Conservation (phyloP, 2,888 invertebrate genomes). For the Tachina lurida region DNA sequence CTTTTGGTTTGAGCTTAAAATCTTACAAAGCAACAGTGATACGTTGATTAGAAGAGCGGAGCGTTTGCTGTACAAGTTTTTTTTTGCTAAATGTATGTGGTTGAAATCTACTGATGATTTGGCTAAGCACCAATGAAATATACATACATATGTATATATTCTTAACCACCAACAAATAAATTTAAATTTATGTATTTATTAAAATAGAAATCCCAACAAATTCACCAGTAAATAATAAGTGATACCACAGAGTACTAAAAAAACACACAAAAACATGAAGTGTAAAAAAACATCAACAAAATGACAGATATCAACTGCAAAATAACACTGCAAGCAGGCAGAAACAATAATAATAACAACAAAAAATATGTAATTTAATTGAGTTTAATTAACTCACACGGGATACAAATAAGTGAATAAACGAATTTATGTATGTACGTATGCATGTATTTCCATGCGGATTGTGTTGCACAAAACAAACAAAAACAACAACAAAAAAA, state of each 20-base stretch:
- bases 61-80: too few relatives aligned
- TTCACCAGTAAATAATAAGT: conserved; percentile 52
- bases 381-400: conserved; percentile 82
- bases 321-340: conserved; percentile 37
- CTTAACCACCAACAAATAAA: too few relatives aligned
- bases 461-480: conserved; percentile 51
- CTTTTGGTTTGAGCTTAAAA: too few relatives aligned
- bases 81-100: too few relatives aligned
- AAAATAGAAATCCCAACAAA: conserved; percentile 59
- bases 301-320: conserved; percentile 59
- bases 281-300: conserved; percentile 69
- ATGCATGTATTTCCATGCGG: background rate
- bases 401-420: conserved; percentile 73
- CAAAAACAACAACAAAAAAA: conserved; percentile 1
- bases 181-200: conserved; percentile 4
- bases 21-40: too few relatives aligned
- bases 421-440: conserved; percentile 17
- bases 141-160: background rate
- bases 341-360: conserved; percentile 66
- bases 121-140: too few relatives aligned
- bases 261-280: conserved; percentile 29
- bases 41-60: too few relatives aligned
- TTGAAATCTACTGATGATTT: too few relatives aligned
- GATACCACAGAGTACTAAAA: conserved; percentile 44
- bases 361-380: conserved; percentile 79